Evolutionary conservation across 2,113 vertebrate species (phyloP), one percentile per base, ranked within the genome.

Genomic region (Oxyruncus cristatus): DNA sequence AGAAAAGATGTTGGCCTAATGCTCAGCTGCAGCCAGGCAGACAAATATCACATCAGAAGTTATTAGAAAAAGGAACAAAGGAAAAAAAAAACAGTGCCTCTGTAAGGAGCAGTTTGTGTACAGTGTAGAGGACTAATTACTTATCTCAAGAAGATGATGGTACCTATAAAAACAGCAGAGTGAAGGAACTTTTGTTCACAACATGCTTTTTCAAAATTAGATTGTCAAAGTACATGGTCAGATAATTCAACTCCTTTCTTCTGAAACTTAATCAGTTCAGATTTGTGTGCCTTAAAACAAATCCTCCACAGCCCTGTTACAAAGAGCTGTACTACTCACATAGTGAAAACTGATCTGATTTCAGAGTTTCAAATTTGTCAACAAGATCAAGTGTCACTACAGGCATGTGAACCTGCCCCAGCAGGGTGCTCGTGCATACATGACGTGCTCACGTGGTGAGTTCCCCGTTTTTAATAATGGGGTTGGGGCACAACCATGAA

Each of bases 391-490:
- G 50, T 59, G 92, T 87, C 89, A 61, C 8, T 30, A 11, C 55
- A 87, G 26, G 58, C 28, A 7, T 0, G 5, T 2, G 3, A 10
- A 67, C 33, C 42, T 44, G 47, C 20, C 68, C 10, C 0, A 5
- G n/a, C 62, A 80, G 62, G 32, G 23, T 22, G 14, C 65, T 62
- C 2, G 2, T 11, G 39, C 26, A 17, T 11, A 49, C 17, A 13
- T 2, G 13, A 37, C 0, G 0, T 11, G 37, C 24, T 46, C 4
- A 1, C 10, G 3, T 8, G 26, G 76, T 0, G 3, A 16, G 65
- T 11, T 67, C 27, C 12, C 14, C 39, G 42, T 2, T 81, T 56
- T 46, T 44, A 72, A 37, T 11, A 91, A 28, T 2, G 0, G 18
- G 2, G 0, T 8, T 63, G 47, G 39, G 18, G 58, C 46, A 44